Evolutionary conservation across 1,140 invertebrate genomes (phyloP), one percentile per base, ranked within the genome.

Genomic region (Lithobius niger): DNA sequence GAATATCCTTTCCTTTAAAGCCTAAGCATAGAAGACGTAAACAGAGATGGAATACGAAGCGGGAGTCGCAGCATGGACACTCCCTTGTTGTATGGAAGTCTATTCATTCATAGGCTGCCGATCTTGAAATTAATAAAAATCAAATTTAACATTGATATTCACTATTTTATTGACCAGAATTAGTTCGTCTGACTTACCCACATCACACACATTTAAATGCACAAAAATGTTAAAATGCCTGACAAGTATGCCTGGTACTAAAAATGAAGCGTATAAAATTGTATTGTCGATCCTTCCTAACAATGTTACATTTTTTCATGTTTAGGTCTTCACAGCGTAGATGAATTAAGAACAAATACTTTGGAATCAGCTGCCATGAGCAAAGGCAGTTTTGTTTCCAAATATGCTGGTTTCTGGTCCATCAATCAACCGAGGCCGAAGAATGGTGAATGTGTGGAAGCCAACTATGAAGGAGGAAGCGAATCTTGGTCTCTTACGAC

Each of bases 401-500:
- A 95, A 70, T 97, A 95, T 69, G 84, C 88, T 2, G 74, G 75
- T 18, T 71, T 72, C 57, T 76, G 75, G 74, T 61, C 66, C n/a
- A 57, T 62, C 31, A 66, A 69, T 62, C 90, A 97, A 69, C 93
- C 93, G 1, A 81, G 92, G 70, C 82, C 88, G 19, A 74, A 76
- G 45, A 79, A 80, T 13, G 91, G 91, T 24, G 85, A 91, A 72
- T 96, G 92, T 71, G 90, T 94, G 78, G 82, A 64, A 26, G 72
- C 71, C 1, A 78, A 79, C 15, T 72, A 87, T 13, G 79, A 79
- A n/a, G 80, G 86, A 61, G 56, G 43, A 40, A 63, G 60, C 21
- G 89, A 94, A 71, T 90, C 86, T 58, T 96, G 91, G 91, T 82
- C 88, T 69, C 73, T 95, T 51, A 87, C 86, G 54, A 91, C 90